These are phyloP conservation scores for Pontoporia blainvillei DNA, from an alignment of 2,113 vertebrate genomes.

Conservation along the genomic window DNA sequence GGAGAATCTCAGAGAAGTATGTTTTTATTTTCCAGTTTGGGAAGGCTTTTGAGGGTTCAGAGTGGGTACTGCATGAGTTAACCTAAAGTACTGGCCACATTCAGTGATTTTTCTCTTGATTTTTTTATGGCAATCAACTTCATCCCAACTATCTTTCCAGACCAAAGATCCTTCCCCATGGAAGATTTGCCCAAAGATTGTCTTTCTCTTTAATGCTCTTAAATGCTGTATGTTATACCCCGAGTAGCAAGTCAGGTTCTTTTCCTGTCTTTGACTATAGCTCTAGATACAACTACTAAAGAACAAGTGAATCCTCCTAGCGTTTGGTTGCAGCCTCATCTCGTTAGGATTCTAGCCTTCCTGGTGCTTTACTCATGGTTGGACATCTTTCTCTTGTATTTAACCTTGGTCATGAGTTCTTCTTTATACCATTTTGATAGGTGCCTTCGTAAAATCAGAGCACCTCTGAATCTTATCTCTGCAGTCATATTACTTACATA, in stretches of 20 bases:
- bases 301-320: neutral
- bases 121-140: neutral
- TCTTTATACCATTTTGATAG: neutral
- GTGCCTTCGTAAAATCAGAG: neutral
- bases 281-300: neutral
- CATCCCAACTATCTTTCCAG: neutral
- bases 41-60: neutral
- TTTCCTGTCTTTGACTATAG: neutral
- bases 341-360: neutral
- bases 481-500: neutral
- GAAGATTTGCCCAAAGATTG: neutral
- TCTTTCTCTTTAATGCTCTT: neutral
- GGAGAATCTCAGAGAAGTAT: neutral
- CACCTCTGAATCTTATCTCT: neutral
- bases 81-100: neutral
- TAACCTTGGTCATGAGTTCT: neutral
- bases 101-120: neutral
- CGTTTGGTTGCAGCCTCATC: neutral
- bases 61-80: neutral
- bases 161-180: neutral
- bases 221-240: neutral
- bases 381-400: neutral
- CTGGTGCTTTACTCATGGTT: neutral
- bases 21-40: neutral
- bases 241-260: neutral